Conservation (phyloP, 2,888 invertebrate species). For the Rhodophaea formosa region DNA sequence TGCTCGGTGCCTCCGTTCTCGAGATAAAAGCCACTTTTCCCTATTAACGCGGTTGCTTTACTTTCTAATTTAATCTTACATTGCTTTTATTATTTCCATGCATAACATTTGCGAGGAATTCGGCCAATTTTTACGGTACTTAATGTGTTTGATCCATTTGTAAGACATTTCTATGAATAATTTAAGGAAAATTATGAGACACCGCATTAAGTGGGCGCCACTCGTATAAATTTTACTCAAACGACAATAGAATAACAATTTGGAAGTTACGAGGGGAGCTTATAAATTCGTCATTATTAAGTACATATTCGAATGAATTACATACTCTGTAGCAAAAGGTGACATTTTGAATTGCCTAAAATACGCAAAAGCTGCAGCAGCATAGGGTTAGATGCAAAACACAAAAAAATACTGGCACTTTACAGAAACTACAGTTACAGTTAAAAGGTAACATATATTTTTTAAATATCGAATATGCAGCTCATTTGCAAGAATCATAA, state of each 20-base stretch:
- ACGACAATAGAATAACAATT: constrained; percentile 2
- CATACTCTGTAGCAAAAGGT: too few relatives aligned
- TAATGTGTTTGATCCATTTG: not conserved
- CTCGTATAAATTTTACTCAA: not conserved
- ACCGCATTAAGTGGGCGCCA: not conserved
- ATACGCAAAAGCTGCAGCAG: too few relatives aligned
- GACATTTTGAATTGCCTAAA: too few relatives aligned
- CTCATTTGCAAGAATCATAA: too few relatives aligned
- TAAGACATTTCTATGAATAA: not conserved
- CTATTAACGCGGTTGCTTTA: constrained; percentile 15
- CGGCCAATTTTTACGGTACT: not conserved
- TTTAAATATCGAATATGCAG: too few relatives aligned
- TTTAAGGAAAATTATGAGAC: not conserved
- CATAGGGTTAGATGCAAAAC: too few relatives aligned
- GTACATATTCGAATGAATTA: too few relatives aligned
- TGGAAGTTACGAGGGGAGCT: not conserved
- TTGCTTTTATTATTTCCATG: not conserved
- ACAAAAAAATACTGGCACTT: too few relatives aligned
- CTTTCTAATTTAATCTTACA: constrained; percentile 19
- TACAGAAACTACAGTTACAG: too few relatives aligned
- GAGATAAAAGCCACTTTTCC: constrained; percentile 22
- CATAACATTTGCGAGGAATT: constrained; percentile 1
- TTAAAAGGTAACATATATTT: too few relatives aligned
- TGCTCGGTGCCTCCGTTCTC: constrained; percentile 22
- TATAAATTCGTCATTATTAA: not conserved